Evolutionary conservation across 2,888 invertebrate genomes (phyloP), one percentile per base, ranked within the genome.

Genomic region (Eupithecia dodoneata): DNA sequence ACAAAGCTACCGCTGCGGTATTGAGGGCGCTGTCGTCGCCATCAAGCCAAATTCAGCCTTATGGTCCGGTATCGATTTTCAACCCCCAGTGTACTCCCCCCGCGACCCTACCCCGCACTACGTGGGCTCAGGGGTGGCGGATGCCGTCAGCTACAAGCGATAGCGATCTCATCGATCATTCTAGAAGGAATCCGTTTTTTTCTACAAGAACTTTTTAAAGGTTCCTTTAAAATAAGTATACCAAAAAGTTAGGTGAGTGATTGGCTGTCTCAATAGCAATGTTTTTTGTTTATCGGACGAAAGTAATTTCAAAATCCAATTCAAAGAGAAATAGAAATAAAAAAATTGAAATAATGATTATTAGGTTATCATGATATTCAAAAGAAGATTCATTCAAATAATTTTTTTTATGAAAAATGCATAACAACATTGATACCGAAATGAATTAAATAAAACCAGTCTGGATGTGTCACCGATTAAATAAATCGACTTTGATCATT

Each of bases 21-120:
- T 47, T 47, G 69, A 18, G 18, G 69, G 69, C 69, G 69, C 69
- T n/a, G 12, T 2, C 69, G 47, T 9, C 45, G 18, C 44, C 2
- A 6, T 42, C 42, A 67, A 15, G 67, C 44, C 2, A n/a, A 44
- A 67, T n/a, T 2, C 45, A 5, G 15, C 44, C 45, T 67, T 67
- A 3, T 10, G 13, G 44, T n/a, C 67, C 9, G 44, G 9, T 70
- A 70, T 70, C 69, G 69, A 70, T 70, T 47, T 70, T n/a, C 12
- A 6, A 47, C 18, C 69, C 30, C 18, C 69, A 2, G 10, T 2
- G 18, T 30, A 30, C 69, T 47, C 69, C 47, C 69, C 69, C 69
- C 69, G 47, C 69, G 12, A 18, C 13, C 69, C 47, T n/a, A 10
- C 69, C 69, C 47, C 69, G 10, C 47, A 69, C 45, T 30, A 18